Evolutionary conservation across 2,797 vertebrate species (phyloP).

Genomic region (Scarus forsteni): DNA sequence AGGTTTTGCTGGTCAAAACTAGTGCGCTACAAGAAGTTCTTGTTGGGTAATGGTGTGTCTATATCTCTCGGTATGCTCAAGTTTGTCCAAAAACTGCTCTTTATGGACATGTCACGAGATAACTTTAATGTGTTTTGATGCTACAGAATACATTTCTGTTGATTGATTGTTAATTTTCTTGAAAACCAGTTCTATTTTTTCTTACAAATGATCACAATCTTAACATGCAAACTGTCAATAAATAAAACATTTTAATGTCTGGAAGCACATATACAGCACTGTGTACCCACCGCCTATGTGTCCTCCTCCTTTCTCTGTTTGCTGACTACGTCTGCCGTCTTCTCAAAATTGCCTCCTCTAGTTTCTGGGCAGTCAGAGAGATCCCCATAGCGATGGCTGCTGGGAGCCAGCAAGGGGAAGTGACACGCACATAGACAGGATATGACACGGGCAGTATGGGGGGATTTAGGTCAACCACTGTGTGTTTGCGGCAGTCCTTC

Average conservation of each 20-base stretch:
- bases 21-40: too few species aligned
- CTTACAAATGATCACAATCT: too few species aligned
- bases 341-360: constrained; percentile 18
- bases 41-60: too few species aligned
- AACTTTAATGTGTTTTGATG: too few species aligned
- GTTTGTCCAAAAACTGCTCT: too few species aligned
- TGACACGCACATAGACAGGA: constrained; percentile 73
- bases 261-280: background rate
- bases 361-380: constrained; percentile 47
- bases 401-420: constrained; percentile 68
- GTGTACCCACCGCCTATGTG: background rate
- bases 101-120: too few species aligned
- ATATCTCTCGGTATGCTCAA: too few species aligned
- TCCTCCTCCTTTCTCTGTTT: constrained; percentile 14
- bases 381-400: constrained; percentile 55
- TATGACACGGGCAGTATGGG: constrained; percentile 72
- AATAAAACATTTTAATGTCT: background rate
- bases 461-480: constrained; percentile 74
- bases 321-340: constrained; percentile 36
- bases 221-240: too few species aligned
- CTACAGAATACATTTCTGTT: too few species aligned
- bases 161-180: too few species aligned
- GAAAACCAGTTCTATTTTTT: too few species aligned
- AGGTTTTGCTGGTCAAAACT: too few species aligned
- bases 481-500: constrained; percentile 57